These are phyloP conservation scores for Solenopsis fugax DNA, from an alignment of 1,140 invertebrate genomes.

Conservation along the genomic window DNA sequence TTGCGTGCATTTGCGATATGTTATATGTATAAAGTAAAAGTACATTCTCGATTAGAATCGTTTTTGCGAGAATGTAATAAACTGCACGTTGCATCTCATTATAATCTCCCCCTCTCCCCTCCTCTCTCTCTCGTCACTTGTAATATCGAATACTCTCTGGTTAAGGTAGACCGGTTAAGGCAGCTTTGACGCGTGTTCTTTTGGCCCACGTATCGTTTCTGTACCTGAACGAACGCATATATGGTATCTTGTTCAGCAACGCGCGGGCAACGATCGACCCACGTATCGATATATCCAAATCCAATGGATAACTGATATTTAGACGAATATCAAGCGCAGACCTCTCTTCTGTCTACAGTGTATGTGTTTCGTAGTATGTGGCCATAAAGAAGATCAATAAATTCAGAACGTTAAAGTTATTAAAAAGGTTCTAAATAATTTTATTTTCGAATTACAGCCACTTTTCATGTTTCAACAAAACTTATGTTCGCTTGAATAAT, in stretches of 20 bases:
- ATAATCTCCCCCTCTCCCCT: not conserved
- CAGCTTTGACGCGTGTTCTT: constrained; percentile 67
- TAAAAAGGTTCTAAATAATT: not conserved
- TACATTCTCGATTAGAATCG: not conserved
- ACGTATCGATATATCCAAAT: constrained; percentile 76
- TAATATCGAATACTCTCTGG: constrained; percentile 61
- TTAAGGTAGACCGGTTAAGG: constrained; percentile 61
- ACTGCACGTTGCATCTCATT: not conserved
- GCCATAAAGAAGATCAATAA: not conserved
- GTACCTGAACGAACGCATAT: constrained; percentile 66
- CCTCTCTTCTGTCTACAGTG: constrained; percentile 12
- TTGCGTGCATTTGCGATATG: not conserved
- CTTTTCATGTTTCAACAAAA: not conserved
- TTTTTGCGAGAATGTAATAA: constrained; percentile 38
- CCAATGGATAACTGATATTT: constrained; percentile 59
- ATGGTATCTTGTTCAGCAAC: constrained; percentile 77
- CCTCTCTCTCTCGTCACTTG: constrained; percentile 21
- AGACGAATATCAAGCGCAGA: constrained; percentile 29
- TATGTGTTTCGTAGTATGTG: not conserved
- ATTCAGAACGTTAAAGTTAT: not conserved
- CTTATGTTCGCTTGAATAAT: not conserved
- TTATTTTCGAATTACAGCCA: not conserved
- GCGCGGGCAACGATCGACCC: constrained; percentile 73
- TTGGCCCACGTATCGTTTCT: constrained; percentile 73
- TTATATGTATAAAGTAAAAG: not conserved